Evolutionary conservation across 1,140 invertebrate genomes (phyloP), one percentile per base, ranked within the genome.

Genomic region (Helicoverpa zea): DNA sequence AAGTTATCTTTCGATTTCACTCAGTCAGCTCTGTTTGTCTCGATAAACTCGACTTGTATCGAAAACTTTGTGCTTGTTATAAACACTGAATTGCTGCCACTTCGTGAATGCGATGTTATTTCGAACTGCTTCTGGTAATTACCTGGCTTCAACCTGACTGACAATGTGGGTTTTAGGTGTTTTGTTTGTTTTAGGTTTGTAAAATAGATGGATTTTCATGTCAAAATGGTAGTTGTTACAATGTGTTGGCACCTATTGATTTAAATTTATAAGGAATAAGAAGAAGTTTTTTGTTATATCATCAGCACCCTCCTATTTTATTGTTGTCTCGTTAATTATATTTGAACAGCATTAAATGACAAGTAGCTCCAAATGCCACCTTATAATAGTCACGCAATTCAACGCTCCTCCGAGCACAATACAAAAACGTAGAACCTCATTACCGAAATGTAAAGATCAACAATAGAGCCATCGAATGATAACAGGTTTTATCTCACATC

Each of bases 1-100:
- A 83, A 86, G 81, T 86, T 86, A 86, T 86, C 83, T 85, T 85
- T 83, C 85, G 85, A 86, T 86, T 83, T 82, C 85, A 80, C 82
- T 86, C 85, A 83, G 79, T 81, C 82, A 84, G 74, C 59, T 18
- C 35, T 64, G 59, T 63, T 64, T 63, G 74, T 49, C 13, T 29
- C 59, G 74, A 77, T 77, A 77, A 77, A 73, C 70, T 30, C 47
- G 64, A 49, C n/a, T 49, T 68, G 64, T 68, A 56, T 56, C 70
- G 52, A 30, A 35, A 73, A 73, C 12, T 73, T 73, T 58, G 29
- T 29, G 70, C 70, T 73, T 73, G 70, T 73, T 58, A 56, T 56
- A 56, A 56, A 73, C 70, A 73, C n/a, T 16, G 70, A 49, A 68
- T 73, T 73, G 54, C n/a, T 58, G 52, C 3, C 70, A 58, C 70